Evolutionary conservation across 1,140 invertebrate genomes (phyloP).

Genomic region (Drosophila sechellia): DNA sequence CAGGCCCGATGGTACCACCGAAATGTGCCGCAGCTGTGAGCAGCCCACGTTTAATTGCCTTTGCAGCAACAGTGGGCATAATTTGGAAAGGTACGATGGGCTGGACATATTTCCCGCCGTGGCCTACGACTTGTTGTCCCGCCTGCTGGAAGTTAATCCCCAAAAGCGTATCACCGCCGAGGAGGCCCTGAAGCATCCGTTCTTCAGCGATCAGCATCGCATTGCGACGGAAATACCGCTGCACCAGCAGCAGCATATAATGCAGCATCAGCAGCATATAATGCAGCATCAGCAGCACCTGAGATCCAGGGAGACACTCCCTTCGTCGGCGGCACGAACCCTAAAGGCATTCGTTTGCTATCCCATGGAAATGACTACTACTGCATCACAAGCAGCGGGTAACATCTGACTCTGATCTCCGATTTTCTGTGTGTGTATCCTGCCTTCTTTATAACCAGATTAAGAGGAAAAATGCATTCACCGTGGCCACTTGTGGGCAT

Average conservation of each 20-base stretch:
- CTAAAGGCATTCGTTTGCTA: constrained; percentile 40
- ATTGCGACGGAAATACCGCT: constrained; percentile 36
- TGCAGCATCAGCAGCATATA: constrained; percentile 21
- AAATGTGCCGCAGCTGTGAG: constrained; percentile 74
- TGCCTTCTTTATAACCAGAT: background rate
- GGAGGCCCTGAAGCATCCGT: constrained; percentile 99
- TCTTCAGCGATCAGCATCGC: constrained; percentile 72
- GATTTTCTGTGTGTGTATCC: constrained; percentile 6
- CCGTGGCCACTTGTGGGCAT: background rate
- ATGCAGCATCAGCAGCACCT: constrained; percentile 23
- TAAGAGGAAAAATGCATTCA: background rate
- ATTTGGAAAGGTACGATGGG: constrained; percentile 58
- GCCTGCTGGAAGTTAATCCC: constrained; percentile 99
- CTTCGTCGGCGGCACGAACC: constrained; percentile 18
- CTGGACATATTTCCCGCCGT: constrained; percentile 70
- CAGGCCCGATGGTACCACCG: constrained; percentile 62
- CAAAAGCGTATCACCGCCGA: constrained; percentile 98
- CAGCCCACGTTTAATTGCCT: constrained; percentile 75
- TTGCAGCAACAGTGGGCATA: constrained; percentile 60
- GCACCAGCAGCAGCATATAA: constrained; percentile 14
- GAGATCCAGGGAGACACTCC: constrained; percentile 29
- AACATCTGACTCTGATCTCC: background rate
- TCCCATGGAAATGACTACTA: constrained; percentile 5
- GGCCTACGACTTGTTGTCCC: constrained; percentile 99
- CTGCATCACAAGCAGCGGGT: background rate